These are phyloP conservation scores for Zaprionus vittiger DNA, from an alignment of 1,140 invertebrate genomes.

Conservation along the genomic window DNA sequence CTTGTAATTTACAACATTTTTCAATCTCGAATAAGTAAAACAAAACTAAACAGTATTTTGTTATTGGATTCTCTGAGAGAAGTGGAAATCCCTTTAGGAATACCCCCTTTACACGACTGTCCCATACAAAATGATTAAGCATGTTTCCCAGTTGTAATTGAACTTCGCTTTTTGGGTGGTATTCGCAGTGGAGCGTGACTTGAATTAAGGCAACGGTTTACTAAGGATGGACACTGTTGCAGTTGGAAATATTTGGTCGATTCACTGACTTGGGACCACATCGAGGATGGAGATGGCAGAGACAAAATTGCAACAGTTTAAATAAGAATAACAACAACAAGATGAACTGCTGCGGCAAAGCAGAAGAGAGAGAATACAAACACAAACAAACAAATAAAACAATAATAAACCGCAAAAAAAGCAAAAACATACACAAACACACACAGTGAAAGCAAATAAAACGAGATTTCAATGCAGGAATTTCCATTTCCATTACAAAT, in stretches of 20 bases:
- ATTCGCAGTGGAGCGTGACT: slow-evolving; percentile 25
- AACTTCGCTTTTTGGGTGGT: slow-evolving; percentile 33
- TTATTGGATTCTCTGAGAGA: no score
- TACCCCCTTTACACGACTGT: background rate
- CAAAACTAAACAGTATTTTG: background rate
- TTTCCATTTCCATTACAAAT: slow-evolving; percentile 76
- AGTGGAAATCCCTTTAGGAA: background rate
- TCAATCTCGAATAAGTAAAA: background rate
- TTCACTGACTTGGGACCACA: slow-evolving; percentile 51
- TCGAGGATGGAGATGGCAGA: background rate
- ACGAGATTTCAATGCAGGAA: slow-evolving; percentile 79
- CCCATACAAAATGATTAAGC: background rate
- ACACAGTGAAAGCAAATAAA: slow-evolving; percentile 56
- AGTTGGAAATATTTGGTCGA: slow-evolving; percentile 32
- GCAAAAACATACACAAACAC: slow-evolving; percentile 8
- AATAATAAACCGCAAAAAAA: slow-evolving; percentile 47
- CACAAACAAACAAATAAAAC: slow-evolving; percentile 28
- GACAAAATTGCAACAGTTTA: slow-evolving; percentile 68
- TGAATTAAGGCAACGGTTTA: slow-evolving; percentile 27
- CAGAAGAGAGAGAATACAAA: slow-evolving; percentile 40
- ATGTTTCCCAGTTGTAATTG: slow-evolving; percentile 25
- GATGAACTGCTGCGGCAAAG: slow-evolving; percentile 29
- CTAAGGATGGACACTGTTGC: slow-evolving; percentile 4
- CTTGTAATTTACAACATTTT: background rate
- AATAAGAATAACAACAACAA: slow-evolving; percentile 41